A percentile compares a stretch with the other conserved stretches of the same genome.
phyloP scores from a whole-genome alignment of 2,888 invertebrate species.

The Graphium colonna region DNA sequence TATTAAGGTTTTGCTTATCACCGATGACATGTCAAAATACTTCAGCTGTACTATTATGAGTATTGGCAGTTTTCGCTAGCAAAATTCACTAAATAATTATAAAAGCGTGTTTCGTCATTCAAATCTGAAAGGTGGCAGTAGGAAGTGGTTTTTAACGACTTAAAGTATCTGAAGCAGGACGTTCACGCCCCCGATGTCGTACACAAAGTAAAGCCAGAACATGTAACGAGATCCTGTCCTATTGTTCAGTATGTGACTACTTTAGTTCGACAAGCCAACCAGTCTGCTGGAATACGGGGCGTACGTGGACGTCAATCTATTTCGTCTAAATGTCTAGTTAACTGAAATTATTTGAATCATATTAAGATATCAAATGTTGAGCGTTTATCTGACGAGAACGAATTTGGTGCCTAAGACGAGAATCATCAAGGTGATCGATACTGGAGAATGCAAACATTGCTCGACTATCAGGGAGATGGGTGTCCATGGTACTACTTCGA shows the following conservation, averaged over 20 bases:
- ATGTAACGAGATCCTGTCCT: conserved; percentile 54
- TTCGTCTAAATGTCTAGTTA: conserved; percentile 39
- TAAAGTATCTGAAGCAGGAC: conserved; percentile 27
- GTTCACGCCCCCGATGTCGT: conserved; percentile 60
- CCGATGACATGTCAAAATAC: no score
- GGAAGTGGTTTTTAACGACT: conserved; percentile 21
- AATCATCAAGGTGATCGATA: conserved; percentile 31
- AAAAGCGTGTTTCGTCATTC: not conserved
- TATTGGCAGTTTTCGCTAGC: no score
- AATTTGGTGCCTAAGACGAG: conserved; percentile 51
- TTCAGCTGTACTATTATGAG: no score
- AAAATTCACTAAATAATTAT: no score
- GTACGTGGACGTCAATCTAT: conserved; percentile 61
- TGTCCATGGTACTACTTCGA: conserved; percentile 79
- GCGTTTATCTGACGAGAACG: conserved; percentile 25
- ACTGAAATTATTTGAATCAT: conserved; percentile 28
- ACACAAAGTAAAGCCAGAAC: conserved; percentile 53
- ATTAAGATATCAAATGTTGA: no score
- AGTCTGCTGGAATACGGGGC: conserved; percentile 63
- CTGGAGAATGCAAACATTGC: conserved; percentile 54
- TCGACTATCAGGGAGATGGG: conserved; percentile 64
- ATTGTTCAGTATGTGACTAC: conserved; percentile 49
- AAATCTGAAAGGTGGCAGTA: not conserved
- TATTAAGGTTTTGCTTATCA: no score
- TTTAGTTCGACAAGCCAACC: conserved; percentile 67